Percentiles rank a stretch among this genome's conserved stretches.
Evolutionary conservation across 1,140 invertebrate species (phyloP).

Genomic region (Bathynomus jamesi): DNA sequence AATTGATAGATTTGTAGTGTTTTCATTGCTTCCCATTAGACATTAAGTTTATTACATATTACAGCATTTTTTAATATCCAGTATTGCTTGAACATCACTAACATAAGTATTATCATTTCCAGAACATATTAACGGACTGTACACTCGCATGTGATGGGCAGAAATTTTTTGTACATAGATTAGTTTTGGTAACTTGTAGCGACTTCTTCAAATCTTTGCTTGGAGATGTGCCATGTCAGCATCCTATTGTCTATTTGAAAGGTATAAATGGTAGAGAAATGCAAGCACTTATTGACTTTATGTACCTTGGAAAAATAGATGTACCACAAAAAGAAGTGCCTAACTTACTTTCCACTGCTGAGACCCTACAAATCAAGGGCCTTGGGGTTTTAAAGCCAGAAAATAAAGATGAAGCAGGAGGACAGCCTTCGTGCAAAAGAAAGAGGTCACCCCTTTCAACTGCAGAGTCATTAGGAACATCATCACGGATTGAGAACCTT

Average conservation of each 20-base stretch:
- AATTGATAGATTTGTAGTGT: too few species aligned
- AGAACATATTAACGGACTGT: slow-evolving; percentile 54
- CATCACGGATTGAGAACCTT: too few species aligned
- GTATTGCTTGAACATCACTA: too few species aligned
- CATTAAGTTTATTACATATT: too few species aligned
- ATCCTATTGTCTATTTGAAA: slow-evolving; percentile 81
- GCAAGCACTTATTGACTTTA: slow-evolving; percentile 80
- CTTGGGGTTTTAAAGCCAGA: slow-evolving; percentile 63
- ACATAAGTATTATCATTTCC: background rate
- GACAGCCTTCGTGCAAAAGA: too few species aligned
- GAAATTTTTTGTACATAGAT: slow-evolving; percentile 83
- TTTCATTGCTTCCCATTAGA: too few species aligned
- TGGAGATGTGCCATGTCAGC: slow-evolving; percentile 83
- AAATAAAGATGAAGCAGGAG: slow-evolving; percentile 6
- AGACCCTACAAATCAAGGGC: slow-evolving; percentile 73
- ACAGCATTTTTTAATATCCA: too few species aligned
- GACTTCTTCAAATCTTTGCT: slow-evolving; percentile 85
- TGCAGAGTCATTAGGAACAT: too few species aligned
- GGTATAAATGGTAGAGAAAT: slow-evolving; percentile 79
- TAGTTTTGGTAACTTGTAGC: slow-evolving; percentile 83
- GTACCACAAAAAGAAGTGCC: slow-evolving; percentile 83
- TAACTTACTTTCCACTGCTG: slow-evolving; percentile 71
- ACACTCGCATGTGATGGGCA: slow-evolving; percentile 83
- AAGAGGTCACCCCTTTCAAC: too few species aligned
- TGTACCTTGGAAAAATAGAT: slow-evolving; percentile 88